Evolutionary conservation across 2,888 invertebrate species (phyloP), one percentile per base, ranked within the genome.

Genomic region (Limnephilus auricula): DNA sequence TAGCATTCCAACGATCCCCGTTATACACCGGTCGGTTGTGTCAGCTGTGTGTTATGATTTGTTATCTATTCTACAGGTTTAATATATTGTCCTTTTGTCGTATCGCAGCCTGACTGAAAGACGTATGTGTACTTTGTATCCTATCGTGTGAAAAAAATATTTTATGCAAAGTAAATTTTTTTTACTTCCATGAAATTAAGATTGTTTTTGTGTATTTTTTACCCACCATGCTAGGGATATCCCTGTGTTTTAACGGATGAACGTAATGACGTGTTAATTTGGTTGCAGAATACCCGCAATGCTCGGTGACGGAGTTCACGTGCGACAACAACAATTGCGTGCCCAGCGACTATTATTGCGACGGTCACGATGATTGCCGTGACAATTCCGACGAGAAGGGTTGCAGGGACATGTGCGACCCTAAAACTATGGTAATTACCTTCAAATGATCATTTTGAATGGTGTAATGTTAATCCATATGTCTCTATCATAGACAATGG

Each of bases 271-370:
- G 9, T n/a, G 25, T 30, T 4, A 50, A 78, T 85, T 91, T 93
- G 90, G 92, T 94, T 94, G 65, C 94, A 96, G 96, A 95, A 91
- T 94, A 94, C 92, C 94, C 94, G 79, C 94, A 95, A 90, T 97
- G 97, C 94, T 94, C 95, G 85, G 94, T 95, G 91, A 95, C 95
- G 45, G 97, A 98, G 94, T 98, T 98, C 94, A 95, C 96, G 85
- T 98, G 98, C 95, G 96, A 96, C 93, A 97, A 97, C 95, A 97
- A 97, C 93, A 96, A 96, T 91, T 98, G 98, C 95, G 96, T 98
- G 93, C 96, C 97, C 31, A 96, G 96, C 93, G 96, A 97, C 94
- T 96, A 96, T 94, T 96, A 97, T 94, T 98, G 98, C 95, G 98
- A 98, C 95, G 97, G 97, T 5, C 96, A 96, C 93, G 96, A 97